Conservation (phyloP, 2,888 invertebrate species). For the Argyresthia goedartella region DNA sequence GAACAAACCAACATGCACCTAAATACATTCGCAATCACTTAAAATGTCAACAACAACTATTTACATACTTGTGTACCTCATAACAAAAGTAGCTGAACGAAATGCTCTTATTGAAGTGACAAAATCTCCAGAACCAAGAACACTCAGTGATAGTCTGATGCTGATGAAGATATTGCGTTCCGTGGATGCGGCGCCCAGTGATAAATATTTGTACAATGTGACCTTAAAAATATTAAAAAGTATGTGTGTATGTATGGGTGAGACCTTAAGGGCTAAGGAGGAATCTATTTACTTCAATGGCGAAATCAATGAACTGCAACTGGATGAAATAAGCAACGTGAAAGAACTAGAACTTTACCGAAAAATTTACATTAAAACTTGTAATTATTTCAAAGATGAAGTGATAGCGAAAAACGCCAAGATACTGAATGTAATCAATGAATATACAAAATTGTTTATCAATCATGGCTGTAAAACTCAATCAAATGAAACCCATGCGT, state of each 20-base stretch:
- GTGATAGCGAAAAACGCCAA: conserved; percentile 18
- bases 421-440: background rate
- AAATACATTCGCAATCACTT: conserved; percentile 20
- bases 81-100: conserved; percentile 12
- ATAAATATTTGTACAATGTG: conserved; percentile 38
- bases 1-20: conserved; percentile 31
- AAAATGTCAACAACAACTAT: conserved; percentile 32
- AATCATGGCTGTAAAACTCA: conserved; percentile 9
- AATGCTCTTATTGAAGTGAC: conserved; percentile 18
- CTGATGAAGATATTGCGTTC: conserved; percentile 37
- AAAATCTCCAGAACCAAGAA: conserved; percentile 8
- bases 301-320: conserved; percentile 18
- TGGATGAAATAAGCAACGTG: conserved; percentile 14
- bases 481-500: conserved; percentile 13
- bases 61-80: conserved; percentile 16
- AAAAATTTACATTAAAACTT: conserved; percentile 44
- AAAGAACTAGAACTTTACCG: conserved; percentile 32
- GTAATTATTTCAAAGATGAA: conserved; percentile 31
- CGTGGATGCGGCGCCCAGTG: conserved; percentile 36
- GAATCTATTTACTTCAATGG: conserved; percentile 15
- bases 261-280: conserved; percentile 30
- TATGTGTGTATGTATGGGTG: conserved; percentile 45
- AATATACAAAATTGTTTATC: conserved; percentile 13
- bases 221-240: conserved; percentile 44
- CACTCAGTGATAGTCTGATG: conserved; percentile 27